Conservation (phyloP, 2,797 vertebrate species). For the Macroramphosus scolopax region DNA sequence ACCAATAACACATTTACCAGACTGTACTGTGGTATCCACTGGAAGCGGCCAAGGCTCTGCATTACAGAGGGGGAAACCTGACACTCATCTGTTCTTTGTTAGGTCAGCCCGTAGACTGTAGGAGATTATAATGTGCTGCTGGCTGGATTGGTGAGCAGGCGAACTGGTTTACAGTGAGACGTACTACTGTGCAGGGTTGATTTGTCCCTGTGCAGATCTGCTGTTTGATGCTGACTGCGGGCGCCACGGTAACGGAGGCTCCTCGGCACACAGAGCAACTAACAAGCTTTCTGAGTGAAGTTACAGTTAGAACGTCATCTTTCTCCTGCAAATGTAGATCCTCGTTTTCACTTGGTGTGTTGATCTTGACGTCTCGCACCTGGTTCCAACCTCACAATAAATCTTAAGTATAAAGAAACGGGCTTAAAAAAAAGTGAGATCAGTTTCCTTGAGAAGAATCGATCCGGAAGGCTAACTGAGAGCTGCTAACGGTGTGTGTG, state of each 20-base stretch:
- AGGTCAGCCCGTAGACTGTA: constrained; percentile 21
- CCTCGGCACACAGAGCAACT: no score
- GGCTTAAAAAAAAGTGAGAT: no score
- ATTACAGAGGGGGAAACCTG: constrained; percentile 21
- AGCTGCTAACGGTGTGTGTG: constrained; percentile 33
- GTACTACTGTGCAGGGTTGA: constrained; percentile 16
- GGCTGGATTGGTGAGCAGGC: constrained; percentile 18
- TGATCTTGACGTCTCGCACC: no score
- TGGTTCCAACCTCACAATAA: no score
- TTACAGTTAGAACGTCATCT: no score
- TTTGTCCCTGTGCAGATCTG: no score
- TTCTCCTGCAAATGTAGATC: no score
- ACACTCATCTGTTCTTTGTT: constrained; percentile 35
- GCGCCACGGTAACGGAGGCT: constrained; percentile 11
- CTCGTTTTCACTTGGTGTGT: no score
- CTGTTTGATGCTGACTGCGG: constrained; percentile 17
- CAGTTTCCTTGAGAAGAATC: constrained; percentile 16
- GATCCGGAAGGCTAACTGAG: constrained; percentile 39
- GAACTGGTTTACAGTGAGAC: constrained; percentile 17
- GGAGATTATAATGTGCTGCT: constrained; percentile 32
- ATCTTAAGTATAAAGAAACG: no score
- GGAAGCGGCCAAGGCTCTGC: constrained; percentile 7
- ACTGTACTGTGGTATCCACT: constrained; percentile 1
- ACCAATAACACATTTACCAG: constrained; percentile 31
- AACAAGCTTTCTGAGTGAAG: no score